A percentile compares a stretch with the other conserved stretches of the same genome.
These are phyloP conservation scores for Hyposoter didymator DNA, from an alignment of 2,888 invertebrate genomes.

Conservation along the genomic window DNA sequence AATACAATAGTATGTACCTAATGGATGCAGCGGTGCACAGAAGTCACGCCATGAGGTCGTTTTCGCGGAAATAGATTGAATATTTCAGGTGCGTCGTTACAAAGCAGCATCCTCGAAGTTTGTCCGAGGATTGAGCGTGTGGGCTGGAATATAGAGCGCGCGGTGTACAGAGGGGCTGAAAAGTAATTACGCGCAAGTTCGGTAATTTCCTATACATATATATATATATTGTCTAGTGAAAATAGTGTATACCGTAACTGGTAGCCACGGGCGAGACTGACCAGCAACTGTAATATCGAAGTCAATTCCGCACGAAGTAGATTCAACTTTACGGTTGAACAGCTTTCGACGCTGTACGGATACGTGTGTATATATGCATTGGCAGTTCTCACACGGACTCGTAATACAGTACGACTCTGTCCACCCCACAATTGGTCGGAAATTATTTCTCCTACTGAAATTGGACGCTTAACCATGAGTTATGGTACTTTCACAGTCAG, in stretches of 20 bases:
- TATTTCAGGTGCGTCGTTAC: constrained; percentile 29
- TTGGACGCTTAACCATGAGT: constrained; percentile 63
- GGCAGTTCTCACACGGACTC: constrained; percentile 14
- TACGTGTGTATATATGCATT: constrained; percentile 18
- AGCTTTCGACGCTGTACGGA: constrained; percentile 47
- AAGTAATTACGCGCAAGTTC: constrained; percentile 67
- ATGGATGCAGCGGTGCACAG: background rate
- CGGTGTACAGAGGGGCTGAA: constrained; percentile 16
- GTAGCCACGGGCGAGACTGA: constrained; percentile 53
- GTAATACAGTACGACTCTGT: constrained; percentile 38
- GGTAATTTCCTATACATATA: constrained; percentile 58
- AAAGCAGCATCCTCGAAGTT: constrained; percentile 24
- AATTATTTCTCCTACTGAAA: constrained; percentile 65
- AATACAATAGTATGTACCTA: background rate
- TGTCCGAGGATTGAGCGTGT: constrained; percentile 22
- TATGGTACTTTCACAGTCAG: constrained; percentile 44
- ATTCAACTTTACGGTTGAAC: constrained; percentile 67
- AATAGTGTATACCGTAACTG: constrained; percentile 29
- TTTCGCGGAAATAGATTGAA: constrained; percentile 43
- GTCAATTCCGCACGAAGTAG: constrained; percentile 67
- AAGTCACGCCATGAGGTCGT: background rate
- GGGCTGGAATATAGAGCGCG: constrained; percentile 8
- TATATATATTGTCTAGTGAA: constrained; percentile 11
- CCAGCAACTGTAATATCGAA: constrained; percentile 65
- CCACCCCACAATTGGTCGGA: constrained; percentile 58